phyloP scores from a whole-genome alignment of 2,888 invertebrate species.

The Drosophila heteroneura region DNA sequence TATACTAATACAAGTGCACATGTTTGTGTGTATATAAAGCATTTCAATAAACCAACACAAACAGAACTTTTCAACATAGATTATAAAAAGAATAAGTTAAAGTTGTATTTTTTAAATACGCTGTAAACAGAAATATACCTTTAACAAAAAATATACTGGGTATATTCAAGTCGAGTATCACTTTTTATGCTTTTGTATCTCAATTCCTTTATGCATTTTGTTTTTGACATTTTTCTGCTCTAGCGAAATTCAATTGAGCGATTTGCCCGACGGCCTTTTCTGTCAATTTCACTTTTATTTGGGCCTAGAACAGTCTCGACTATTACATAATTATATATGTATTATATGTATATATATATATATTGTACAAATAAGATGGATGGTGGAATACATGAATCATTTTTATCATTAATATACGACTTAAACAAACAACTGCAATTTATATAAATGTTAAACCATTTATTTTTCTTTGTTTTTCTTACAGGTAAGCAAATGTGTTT shows the following conservation, averaged over 20 bases:
- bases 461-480: constrained; percentile 21
- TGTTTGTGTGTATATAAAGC: constrained; percentile 30
- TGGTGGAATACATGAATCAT: neutral
- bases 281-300: constrained; percentile 50
- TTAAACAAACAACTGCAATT: neutral
- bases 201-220: constrained; percentile 19
- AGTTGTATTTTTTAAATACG: neutral
- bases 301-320: constrained; percentile 42
- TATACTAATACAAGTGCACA: constrained; percentile 8
- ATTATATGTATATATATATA: neutral
- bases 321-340: neutral
- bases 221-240: constrained; percentile 19
- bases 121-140: neutral
- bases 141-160: neutral
- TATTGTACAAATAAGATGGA: neutral
- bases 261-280: constrained; percentile 45
- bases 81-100: neutral
- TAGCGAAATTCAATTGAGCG: constrained; percentile 49
- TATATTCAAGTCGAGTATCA: neutral
- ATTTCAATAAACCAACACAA: constrained; percentile 33
- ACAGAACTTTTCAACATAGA: constrained; percentile 19
- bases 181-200: neutral
- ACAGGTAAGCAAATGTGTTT: constrained; percentile 41
- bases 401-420: neutral
- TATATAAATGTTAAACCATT: neutral